Conservation (phyloP, 2,797 vertebrate species). For the Lacerta agilis region DNA sequence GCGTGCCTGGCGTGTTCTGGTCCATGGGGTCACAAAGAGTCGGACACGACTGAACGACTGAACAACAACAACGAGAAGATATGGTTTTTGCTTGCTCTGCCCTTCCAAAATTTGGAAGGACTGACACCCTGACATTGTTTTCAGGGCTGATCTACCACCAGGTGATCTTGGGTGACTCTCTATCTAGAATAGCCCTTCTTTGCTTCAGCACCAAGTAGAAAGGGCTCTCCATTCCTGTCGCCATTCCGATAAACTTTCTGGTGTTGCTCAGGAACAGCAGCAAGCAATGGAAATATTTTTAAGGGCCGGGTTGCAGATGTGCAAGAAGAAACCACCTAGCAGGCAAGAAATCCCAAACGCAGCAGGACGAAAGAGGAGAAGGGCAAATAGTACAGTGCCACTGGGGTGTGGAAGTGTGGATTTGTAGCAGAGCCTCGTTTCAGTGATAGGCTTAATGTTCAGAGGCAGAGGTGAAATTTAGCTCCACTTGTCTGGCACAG, state of each 20-base stretch:
- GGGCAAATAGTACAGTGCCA: not conserved
- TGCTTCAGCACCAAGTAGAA: not conserved
- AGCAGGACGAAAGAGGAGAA: not conserved
- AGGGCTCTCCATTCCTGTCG: not conserved
- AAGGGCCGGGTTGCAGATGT: not conserved
- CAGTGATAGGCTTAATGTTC: not conserved
- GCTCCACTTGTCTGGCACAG: no score
- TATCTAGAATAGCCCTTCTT: not conserved
- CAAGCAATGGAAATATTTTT: not conserved
- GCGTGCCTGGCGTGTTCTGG: no score
- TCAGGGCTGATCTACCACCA: not conserved
- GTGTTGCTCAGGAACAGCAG: not conserved
- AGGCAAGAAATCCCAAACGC: not conserved
- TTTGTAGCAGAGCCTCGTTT: not conserved
- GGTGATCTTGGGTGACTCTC: not conserved
- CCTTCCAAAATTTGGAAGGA: not conserved
- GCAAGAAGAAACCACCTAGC: not conserved
- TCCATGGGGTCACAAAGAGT: no score
- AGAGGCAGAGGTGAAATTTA: no score
- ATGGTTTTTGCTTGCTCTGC: not conserved
- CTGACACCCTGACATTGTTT: not conserved
- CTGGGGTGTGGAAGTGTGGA: not conserved
- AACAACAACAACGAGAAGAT: no score
- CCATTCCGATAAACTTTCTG: no score
- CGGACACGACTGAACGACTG: no score